phyloP scores from a whole-genome alignment of 2,888 invertebrate species.

The Lapara coniferarum region DNA sequence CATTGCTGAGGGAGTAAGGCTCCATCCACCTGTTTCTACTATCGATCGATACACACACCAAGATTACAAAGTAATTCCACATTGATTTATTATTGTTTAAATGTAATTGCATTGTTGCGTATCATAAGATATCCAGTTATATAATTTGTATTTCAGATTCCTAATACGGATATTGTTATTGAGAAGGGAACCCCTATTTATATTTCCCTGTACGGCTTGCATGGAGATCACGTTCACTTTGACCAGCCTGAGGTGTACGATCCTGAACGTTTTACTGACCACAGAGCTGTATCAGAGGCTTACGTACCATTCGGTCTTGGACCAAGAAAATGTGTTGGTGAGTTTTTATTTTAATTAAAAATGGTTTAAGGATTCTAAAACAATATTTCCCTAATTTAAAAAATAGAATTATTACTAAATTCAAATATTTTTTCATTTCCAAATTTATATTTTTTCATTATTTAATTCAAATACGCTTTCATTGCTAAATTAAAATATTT shows the following conservation, averaged over 20 bases:
- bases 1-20: constrained; percentile 39
- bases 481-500: neutral
- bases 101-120: neutral
- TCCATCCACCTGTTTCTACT: constrained; percentile 42
- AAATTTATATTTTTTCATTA: neutral
- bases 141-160: constrained; percentile 33
- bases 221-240: constrained; percentile 32
- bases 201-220: constrained; percentile 42
- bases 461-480: too few species aligned
- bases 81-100: neutral
- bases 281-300: constrained; percentile 28
- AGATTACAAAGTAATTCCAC: constrained; percentile 8
- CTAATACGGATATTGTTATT: constrained; percentile 38
- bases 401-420: neutral
- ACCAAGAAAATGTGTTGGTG: constrained; percentile 39
- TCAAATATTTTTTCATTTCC: neutral
- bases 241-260: constrained; percentile 1
- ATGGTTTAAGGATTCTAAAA: neutral
- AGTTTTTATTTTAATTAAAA: constrained; percentile 21
- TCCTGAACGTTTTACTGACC: constrained; percentile 30
- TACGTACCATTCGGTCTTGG: constrained; percentile 39
- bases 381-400: neutral
- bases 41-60: constrained; percentile 34
- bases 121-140: neutral
- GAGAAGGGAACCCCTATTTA: constrained; percentile 44